Percentiles rank a stretch among this genome's conserved stretches.
phyloP scores from a whole-genome alignment of 37 sponge, comb jelly and placozoan genomes.

The Geodia barretti region DNA sequence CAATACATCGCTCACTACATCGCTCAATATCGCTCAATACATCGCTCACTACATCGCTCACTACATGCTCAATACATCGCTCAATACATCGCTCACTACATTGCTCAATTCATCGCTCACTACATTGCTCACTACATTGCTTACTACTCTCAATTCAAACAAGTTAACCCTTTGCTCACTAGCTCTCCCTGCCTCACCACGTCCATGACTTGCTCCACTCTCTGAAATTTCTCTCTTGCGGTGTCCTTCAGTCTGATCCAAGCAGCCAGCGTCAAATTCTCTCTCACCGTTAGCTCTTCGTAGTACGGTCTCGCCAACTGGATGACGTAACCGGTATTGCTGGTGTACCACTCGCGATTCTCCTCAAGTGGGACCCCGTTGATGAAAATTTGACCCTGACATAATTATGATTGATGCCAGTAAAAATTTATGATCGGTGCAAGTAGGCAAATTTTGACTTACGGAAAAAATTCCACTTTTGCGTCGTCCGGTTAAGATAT shows the following conservation, averaged over 20 bases:
- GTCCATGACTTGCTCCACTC: slow-evolving; percentile 29
- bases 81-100: too few species aligned
- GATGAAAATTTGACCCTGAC: slow-evolving; percentile 17
- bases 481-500: slow-evolving; percentile 37
- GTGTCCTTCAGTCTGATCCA: slow-evolving; percentile 9
- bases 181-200: slow-evolving; percentile 44
- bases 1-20: background rate
- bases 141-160: too few species aligned
- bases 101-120: too few species aligned
- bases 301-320: slow-evolving; percentile 43
- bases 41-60: too few species aligned
- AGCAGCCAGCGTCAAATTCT: slow-evolving; percentile 46
- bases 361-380: slow-evolving; percentile 19
- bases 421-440: background rate
- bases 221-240: background rate
- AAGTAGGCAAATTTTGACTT: background rate
- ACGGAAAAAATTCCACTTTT: slow-evolving; percentile 13
- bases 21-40: too few species aligned
- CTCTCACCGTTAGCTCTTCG: slow-evolving; percentile 36
- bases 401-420: background rate
- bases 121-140: too few species aligned
- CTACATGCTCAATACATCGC: too few species aligned
- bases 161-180: too few species aligned
- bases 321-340: slow-evolving; percentile 42
- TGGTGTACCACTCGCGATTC: slow-evolving; percentile 24